Evolutionary conservation across 2,888 invertebrate genomes (phyloP), one percentile per base, ranked within the genome.

Genomic region (Thera obeliscata): DNA sequence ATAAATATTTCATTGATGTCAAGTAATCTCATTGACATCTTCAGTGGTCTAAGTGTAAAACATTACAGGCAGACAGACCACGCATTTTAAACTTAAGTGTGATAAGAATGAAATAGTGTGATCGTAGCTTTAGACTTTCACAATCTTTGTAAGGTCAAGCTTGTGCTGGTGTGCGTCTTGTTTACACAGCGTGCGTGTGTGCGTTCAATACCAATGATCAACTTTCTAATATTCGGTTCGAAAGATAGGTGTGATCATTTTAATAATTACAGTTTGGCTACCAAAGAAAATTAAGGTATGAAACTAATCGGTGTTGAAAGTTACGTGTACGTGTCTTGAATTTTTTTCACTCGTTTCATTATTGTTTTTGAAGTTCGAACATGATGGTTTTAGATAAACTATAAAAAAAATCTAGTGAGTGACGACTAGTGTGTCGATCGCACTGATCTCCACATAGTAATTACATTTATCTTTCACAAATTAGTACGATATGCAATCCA

Each of bases 131-230:
- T 56, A 70, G 49, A 86, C 90, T 90, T 90, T 90, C 90, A 90
- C 90, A 87, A 85, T 79, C 79, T 72, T 70, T 75, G 81, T 89
- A 88, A 90, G 90, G 90, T 90, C 89, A 90, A 78, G 75, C 76
- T 66, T 70, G 75, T 79, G 67, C 77, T 74, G 76, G 76, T 78
- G 76, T 74, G 71, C 74, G 72, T 74, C 55, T 71, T 67, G 66
- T 74, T 63, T 57, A 64, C 68, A 60, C 61, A 59, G 60, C 68
- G 71, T 70, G 68, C 69, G 77, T 73, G 78, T 78, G 79, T 76
- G 76, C 64, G 76, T 76, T 73, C 78, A 80, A 76, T 76, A 78
- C 78, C 80, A 82, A 83, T 84, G 81, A 77, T 82, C 81, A 78
- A 84, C 89, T 89, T 89, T 89, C 89, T 89, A 89, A 87, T 83